phyloP scores from a whole-genome alignment of 2,797 vertebrate genomes.

The Anolis apletophallus region DNA sequence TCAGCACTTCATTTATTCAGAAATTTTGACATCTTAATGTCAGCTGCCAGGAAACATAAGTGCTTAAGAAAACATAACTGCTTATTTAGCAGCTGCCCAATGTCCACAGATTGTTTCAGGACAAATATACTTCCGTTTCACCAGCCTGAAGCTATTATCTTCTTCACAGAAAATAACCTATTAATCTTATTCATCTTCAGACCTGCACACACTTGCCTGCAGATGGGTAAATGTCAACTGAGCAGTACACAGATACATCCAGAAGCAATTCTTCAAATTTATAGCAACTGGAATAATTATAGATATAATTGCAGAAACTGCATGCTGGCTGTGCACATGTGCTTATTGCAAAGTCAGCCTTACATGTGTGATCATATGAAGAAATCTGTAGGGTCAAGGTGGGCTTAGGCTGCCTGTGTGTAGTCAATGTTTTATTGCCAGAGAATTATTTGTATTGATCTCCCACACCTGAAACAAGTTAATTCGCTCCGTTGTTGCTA shows the following conservation, averaged over 20 bases:
- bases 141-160: not conserved
- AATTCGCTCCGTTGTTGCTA: slow-evolving; percentile 3
- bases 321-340: not conserved
- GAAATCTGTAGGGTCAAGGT: not conserved
- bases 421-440: not conserved
- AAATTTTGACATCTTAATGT: not conserved
- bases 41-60: not conserved
- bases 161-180: not conserved
- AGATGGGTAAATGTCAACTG: not conserved
- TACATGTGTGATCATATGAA: not conserved
- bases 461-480: not conserved
- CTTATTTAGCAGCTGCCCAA: not conserved
- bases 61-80: not conserved
- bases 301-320: not conserved
- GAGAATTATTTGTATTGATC: not conserved
- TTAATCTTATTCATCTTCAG: not conserved
- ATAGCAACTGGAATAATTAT: not conserved
- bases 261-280: not conserved
- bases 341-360: not conserved
- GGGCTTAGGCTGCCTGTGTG: not conserved
- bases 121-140: not conserved
- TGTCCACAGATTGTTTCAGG: not conserved
- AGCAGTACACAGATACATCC: not conserved
- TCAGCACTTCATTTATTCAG: not conserved
- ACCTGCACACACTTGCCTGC: not conserved